phyloP scores from a whole-genome alignment of 53 echinoderm and acorn worm genomes.

The Echinarachnius parma region DNA sequence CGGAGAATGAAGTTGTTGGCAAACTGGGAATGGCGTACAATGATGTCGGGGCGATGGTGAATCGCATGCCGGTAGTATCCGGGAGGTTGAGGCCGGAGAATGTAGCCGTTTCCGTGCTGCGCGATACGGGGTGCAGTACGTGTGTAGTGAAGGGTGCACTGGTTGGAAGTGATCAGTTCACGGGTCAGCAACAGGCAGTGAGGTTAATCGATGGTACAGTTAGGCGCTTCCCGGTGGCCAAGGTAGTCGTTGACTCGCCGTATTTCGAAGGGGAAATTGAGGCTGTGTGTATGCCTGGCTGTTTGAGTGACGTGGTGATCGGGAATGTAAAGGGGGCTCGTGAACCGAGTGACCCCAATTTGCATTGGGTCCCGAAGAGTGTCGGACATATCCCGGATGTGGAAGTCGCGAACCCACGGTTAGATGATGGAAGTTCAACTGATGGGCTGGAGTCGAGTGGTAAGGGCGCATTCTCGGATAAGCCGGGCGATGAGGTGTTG shows the following conservation, averaged over 20 bases:
- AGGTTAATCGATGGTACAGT: slow-evolving; percentile 61
- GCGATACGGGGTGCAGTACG: slow-evolving; percentile 58
- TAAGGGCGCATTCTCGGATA: not conserved
- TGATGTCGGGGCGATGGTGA: slow-evolving; percentile 7
- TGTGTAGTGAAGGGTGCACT: slow-evolving; percentile 50
- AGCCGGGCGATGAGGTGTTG: not conserved
- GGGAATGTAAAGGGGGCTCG: slow-evolving; percentile 53
- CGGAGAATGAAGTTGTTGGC: not conserved
- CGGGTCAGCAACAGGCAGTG: slow-evolving; percentile 27
- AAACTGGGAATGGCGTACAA: slow-evolving; percentile 6
- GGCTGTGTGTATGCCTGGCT: slow-evolving; percentile 50
- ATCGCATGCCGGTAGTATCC: slow-evolving; percentile 10
- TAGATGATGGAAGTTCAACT: not conserved
- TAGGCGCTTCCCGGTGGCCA: slow-evolving; percentile 37
- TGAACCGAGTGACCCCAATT: slow-evolving; percentile 30
- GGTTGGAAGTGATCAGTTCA: slow-evolving; percentile 26
- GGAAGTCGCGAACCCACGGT: not conserved
- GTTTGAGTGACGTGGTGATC: slow-evolving; percentile 50
- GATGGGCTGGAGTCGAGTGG: not conserved
- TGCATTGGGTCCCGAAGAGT: slow-evolving; percentile 18
- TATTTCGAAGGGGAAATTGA: slow-evolving; percentile 56
- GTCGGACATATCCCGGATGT: not conserved
- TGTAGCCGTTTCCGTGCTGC: slow-evolving; percentile 28
- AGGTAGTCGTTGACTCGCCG: slow-evolving; percentile 39
- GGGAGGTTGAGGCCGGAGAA: not conserved